These are phyloP conservation scores for Calidris pugnax DNA, from an alignment of 2,113 vertebrate species.

Conservation along the genomic window DNA sequence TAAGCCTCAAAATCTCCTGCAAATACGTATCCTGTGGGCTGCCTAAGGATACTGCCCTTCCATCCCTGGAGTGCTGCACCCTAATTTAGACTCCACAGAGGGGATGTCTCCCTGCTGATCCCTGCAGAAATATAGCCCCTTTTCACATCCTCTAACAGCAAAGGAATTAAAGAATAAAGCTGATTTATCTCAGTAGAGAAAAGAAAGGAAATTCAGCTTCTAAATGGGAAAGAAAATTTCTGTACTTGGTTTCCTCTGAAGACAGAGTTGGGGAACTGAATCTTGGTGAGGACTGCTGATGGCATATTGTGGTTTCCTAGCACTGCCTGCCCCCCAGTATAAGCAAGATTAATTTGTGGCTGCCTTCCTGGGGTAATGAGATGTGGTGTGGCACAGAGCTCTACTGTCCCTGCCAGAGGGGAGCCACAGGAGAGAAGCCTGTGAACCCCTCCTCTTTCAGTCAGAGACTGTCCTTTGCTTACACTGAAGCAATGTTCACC, in stretches of 20 bases:
- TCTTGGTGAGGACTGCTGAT: neutral
- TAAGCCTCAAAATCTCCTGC: conserved; percentile 35
- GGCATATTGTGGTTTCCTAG: neutral
- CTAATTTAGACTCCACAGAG: neutral
- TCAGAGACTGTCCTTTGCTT: neutral
- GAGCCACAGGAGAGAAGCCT: neutral
- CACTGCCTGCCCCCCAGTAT: neutral
- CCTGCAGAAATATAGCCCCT: neutral
- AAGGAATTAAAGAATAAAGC: conserved; percentile 25
- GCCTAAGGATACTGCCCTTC: neutral
- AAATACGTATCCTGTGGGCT: neutral
- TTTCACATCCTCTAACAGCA: neutral
- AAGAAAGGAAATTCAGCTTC: neutral
- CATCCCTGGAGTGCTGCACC: neutral
- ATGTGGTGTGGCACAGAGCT: neutral
- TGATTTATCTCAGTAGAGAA: neutral
- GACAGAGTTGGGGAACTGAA: neutral
- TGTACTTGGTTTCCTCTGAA: neutral
- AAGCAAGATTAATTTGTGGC: neutral
- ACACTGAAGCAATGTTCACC: neutral
- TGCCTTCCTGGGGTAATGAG: neutral
- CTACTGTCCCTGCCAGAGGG: neutral
- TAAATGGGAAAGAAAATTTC: neutral
- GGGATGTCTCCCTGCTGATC: neutral
- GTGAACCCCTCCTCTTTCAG: accelerated